Evolutionary conservation across 1,140 invertebrate genomes (phyloP), one percentile per base, ranked within the genome.

Genomic region (Procambarus clarkii): DNA sequence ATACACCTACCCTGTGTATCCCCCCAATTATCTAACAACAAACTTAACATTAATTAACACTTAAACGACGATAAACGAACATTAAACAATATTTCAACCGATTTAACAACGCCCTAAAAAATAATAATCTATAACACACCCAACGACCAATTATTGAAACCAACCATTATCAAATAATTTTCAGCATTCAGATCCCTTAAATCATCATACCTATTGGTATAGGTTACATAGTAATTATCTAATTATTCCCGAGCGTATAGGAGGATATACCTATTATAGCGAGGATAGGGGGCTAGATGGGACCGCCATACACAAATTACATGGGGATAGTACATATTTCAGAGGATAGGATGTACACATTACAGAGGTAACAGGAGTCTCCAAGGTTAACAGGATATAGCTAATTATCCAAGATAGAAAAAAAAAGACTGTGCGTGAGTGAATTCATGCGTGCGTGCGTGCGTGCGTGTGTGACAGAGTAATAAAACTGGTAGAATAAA

Each of bases 91-190:
- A 44, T 80, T 24, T 54, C 46, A 8, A 9, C 21, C 21, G 15
- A 50, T 45, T 11, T 3, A 15, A 81, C 7, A 54, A 8, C 34
- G 4, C 2, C 0, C 34, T 34, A 82, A 64, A 34, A 82, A 58
- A 82, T 24, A 77, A 77, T 13, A 45, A 77, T 45, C 4, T 11
- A 77, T 15, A 46, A 77, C 76, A 77, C 45, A 77, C 5, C 11
- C 9, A 45, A 77, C 24, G 8, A 24, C 11, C 11, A 77, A 77
- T 77, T 77, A 45, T 77, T 8, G 21, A 24, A 77, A 2, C 34
- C 76, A 13, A 34, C 46, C 45, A 50, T 86, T 76, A 86, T 76
- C 69, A 44, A 86, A 86, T 76, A 50, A 86, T 74, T 58, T 76
- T n/a, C 69, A 50, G 44, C 69, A 86, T 50, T 76, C 45, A 44